Evolutionary conservation across 2,797 vertebrate species (phyloP), one percentile per base, ranked within the genome.

Genomic region (Helostoma temminkii): DNA sequence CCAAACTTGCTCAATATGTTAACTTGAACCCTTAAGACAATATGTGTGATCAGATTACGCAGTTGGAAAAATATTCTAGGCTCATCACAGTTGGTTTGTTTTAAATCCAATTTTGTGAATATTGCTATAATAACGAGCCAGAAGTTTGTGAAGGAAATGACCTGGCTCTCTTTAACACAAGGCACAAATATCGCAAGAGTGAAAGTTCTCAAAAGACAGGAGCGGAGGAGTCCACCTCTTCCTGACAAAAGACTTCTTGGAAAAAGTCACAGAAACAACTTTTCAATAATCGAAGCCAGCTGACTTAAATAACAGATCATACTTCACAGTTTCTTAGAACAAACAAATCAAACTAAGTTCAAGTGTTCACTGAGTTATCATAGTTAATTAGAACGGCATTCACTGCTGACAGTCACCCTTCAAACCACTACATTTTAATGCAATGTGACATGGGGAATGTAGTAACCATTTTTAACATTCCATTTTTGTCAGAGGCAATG

Each of bases 211-310:
- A 32, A 64, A 46, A 46, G 60, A 26, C 24, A 12, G n/a, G 15
- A 19, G 75, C 9, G 37, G 46, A 71, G 68, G 62, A 69, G 55
- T 61, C 56, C 12, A 30, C 34, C 19, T 63, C 9, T 22, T 22
- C 64, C 26, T 48, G 52, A 66, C 59, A 69, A 67, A 76, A 46
- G 8, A 53, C 36, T 67, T 73, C 55, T 70, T 55, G 46, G 66
- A 76, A 69, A n/a, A n/a, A n/a, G n/a, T 46, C 5, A 52, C 12
- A 62, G 18, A 70, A 69, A 74, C 76, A 9, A 10, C 30, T 42
- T 74, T 41, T 30, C 6, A 58, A 37, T 66, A 71, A 77, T 43
- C 24, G 30, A 59, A 66, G n/a, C 48, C 58, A 74, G 65, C 59
- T 76, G 67, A 36, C 25, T 25, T 28, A 16, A 60, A 61, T 8